Percentiles rank a stretch among this genome's conserved stretches.
These are phyloP conservation scores for Rallus limicola DNA, from an alignment of 2,113 vertebrate species.

Conservation along the genomic window DNA sequence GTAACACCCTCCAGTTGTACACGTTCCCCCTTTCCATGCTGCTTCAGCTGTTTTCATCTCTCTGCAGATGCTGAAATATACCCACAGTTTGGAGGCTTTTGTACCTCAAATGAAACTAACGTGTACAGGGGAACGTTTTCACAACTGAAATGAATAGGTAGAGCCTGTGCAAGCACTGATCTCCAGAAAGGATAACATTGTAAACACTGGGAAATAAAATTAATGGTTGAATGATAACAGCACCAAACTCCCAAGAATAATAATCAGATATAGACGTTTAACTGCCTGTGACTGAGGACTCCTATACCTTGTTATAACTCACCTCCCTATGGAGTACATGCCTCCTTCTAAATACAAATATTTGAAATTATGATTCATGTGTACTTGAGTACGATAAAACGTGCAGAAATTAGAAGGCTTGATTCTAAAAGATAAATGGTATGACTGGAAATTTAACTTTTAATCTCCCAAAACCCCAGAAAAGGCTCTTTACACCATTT, in stretches of 20 bases:
- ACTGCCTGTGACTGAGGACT: slow-evolving; percentile 44
- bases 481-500: background rate
- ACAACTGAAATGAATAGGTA: background rate
- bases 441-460: background rate
- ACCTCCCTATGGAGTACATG: background rate
- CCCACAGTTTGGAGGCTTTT: background rate
- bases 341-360: slow-evolving; percentile 38
- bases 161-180: slow-evolving; percentile 16
- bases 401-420: background rate
- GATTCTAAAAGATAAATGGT: background rate
- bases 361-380: slow-evolving; percentile 13
- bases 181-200: slow-evolving; percentile 26
- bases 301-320: background rate
- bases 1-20: background rate
- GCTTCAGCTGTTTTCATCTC: background rate
- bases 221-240: slow-evolving; percentile 35
- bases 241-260: slow-evolving; percentile 25
- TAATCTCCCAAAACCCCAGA: background rate
- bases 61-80: background rate
- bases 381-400: background rate
- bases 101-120: background rate
- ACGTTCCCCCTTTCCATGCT: background rate
- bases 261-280: slow-evolving; percentile 23
- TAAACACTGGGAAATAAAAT: slow-evolving; percentile 51
- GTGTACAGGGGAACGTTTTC: background rate